phyloP scores from a whole-genome alignment of 2,888 invertebrate species.

The Eristalinus sepulchralis region DNA sequence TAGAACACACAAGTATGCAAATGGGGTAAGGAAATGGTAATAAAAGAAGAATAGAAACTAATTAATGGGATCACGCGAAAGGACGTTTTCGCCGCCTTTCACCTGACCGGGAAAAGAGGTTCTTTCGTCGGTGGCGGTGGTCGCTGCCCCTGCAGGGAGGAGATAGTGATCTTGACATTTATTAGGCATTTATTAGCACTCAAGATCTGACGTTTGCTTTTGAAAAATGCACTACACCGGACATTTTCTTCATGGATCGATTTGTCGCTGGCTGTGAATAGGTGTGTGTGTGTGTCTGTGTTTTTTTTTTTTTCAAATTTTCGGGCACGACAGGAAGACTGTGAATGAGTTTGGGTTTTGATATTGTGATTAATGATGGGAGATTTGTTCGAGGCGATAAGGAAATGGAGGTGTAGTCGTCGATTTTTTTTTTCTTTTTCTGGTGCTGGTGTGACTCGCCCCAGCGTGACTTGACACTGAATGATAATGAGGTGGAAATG shows the following conservation, averaged over 20 bases:
- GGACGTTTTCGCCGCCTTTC: slow-evolving; percentile 30
- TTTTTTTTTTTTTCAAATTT: neutral
- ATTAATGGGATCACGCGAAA: slow-evolving; percentile 43
- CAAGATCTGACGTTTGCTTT: slow-evolving; percentile 28
- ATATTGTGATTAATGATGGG: slow-evolving; percentile 52
- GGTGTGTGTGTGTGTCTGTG: no score
- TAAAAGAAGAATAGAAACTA: slow-evolving; percentile 5
- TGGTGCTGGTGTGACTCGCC: slow-evolving; percentile 1
- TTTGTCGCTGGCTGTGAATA: neutral
- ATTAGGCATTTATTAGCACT: slow-evolving; percentile 71
- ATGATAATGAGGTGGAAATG: slow-evolving; percentile 47
- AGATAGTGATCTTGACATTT: slow-evolving; percentile 68
- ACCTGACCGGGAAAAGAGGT: slow-evolving; percentile 19
- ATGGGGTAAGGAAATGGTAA: slow-evolving; percentile 26
- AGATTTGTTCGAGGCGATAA: slow-evolving; percentile 2
- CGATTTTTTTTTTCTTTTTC: neutral
- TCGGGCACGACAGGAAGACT: neutral
- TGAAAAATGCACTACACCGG: slow-evolving; percentile 48
- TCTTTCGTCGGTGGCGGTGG: slow-evolving; percentile 18
- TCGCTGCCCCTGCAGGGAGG: neutral
- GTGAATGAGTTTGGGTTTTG: slow-evolving; percentile 25
- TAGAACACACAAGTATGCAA: slow-evolving; percentile 50
- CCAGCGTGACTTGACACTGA: slow-evolving; percentile 60
- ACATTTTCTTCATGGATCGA: slow-evolving; percentile 10
- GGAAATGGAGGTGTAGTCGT: neutral